Conservation (phyloP, 2,113 vertebrate species). For the Pholis gunnellus region DNA sequence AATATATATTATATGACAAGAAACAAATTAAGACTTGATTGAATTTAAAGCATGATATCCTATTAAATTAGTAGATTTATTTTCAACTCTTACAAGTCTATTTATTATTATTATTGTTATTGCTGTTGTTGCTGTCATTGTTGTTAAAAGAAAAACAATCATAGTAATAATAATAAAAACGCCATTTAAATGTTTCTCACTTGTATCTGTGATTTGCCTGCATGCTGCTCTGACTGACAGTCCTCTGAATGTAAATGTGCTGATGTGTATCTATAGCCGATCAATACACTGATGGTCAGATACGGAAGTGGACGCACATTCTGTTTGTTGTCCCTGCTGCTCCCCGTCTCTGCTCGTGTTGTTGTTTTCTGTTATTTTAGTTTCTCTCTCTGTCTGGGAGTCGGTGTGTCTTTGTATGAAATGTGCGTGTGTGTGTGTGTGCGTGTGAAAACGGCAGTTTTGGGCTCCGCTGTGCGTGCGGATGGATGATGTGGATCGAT, state of each 20-base stretch:
- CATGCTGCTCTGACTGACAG: background rate
- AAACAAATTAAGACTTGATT: background rate
- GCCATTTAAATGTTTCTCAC: background rate
- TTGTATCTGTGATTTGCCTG: background rate
- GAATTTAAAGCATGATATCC: background rate
- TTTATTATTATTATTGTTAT: no score
- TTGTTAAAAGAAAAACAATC: background rate
- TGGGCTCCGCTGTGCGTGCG: conserved; percentile 30
- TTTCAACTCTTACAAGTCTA: background rate
- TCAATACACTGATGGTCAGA: conserved; percentile 57
- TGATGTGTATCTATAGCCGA: conserved; percentile 58
- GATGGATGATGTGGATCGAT: conserved; percentile 74
- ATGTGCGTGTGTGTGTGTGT: background rate
- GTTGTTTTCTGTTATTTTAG: conserved; percentile 30
- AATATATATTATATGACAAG: background rate
- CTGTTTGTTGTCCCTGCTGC: conserved; percentile 52
- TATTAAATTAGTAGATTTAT: background rate
- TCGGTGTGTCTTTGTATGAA: conserved; percentile 2
- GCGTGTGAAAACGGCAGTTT: conserved; percentile 52
- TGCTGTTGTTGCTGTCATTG: background rate
- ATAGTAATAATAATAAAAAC: background rate
- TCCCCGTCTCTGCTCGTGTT: conserved; percentile 19
- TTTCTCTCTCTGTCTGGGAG: background rate
- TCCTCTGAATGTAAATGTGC: conserved; percentile 48
- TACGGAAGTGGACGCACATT: conserved; percentile 23